These are phyloP conservation scores for Sitophilus oryzae DNA, from an alignment of 1,140 invertebrate species.

Conservation along the genomic window DNA sequence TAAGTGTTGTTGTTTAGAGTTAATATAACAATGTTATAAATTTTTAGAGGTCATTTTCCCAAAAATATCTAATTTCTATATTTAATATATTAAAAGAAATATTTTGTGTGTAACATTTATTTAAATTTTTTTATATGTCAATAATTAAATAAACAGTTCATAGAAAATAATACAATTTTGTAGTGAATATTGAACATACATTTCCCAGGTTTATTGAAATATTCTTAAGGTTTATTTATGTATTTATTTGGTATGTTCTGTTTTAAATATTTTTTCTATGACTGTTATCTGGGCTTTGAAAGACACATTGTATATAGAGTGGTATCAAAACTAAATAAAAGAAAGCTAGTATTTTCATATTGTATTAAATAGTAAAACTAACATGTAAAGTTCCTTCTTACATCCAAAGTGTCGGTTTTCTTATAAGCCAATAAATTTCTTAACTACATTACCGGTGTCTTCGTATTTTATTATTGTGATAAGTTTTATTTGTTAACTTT, in stretches of 20 bases:
- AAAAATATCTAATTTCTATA: not conserved
- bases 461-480: conserved; percentile 1
- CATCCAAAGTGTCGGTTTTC: conserved; percentile 11
- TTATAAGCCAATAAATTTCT: not conserved
- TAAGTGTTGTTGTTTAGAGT: conserved; percentile 20
- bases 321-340: conserved; percentile 1
- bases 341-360: conserved; percentile 14
- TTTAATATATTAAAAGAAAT: not conserved
- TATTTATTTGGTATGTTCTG: not conserved
- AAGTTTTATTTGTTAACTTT: not conserved
- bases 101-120: conserved; percentile 2
- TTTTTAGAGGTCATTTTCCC: conserved; percentile 3
- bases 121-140: not conserved
- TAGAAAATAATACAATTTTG: not conserved
- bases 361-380: not conserved
- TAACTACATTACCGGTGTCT: not conserved
- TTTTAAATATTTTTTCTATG: conserved; percentile 5
- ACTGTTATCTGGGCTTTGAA: conserved; percentile 3
- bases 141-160: not conserved
- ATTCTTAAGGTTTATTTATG: not conserved
- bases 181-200: not conserved
- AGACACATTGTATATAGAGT: not conserved
- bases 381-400: conserved; percentile 9
- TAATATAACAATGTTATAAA: conserved; percentile 15
- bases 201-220: not conserved